These are phyloP conservation scores for Cheilosia soror DNA, from an alignment of 2,888 invertebrate genomes.

Conservation along the genomic window DNA sequence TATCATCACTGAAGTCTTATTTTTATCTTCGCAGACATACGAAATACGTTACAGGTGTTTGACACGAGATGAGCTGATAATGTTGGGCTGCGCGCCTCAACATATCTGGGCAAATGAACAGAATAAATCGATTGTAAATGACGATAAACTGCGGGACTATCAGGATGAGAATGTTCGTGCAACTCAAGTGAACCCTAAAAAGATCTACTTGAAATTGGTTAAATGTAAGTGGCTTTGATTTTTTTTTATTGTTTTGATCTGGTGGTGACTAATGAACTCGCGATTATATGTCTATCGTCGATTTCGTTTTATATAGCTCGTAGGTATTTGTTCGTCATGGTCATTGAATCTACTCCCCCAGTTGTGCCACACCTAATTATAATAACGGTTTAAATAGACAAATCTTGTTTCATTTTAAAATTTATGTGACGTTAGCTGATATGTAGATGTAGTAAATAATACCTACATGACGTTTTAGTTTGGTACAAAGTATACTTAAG, in stretches of 20 bases:
- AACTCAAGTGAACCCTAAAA: constrained; percentile 88
- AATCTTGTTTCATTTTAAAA: too few species aligned
- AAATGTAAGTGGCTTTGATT: constrained; percentile 84
- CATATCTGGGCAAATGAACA: constrained; percentile 80
- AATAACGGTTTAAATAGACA: too few species aligned
- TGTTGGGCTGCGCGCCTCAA: constrained; percentile 77
- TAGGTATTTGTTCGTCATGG: too few species aligned
- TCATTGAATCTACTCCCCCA: too few species aligned
- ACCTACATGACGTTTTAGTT: too few species aligned
- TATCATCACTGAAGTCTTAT: background rate
- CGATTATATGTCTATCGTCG: too few species aligned
- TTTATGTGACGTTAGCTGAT: too few species aligned
- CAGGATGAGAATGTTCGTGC: constrained; percentile 80
- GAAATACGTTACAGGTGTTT: constrained; percentile 79
- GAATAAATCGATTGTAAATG: constrained; percentile 76
- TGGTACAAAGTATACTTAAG: too few species aligned
- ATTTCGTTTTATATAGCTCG: too few species aligned
- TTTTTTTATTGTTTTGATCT: background rate
- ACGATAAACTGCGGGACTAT: constrained; percentile 80
- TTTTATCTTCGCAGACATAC: constrained; percentile 76
- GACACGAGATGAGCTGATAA: constrained; percentile 78
- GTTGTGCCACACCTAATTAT: too few species aligned
- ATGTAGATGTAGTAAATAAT: too few species aligned
- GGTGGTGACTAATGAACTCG: too few species aligned
- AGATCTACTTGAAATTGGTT: constrained; percentile 86